A percentile compares a stretch with the other conserved stretches of the same genome.
Conservation (phyloP, 2,113 vertebrate genomes). For the Nannospalax galili region DNA sequence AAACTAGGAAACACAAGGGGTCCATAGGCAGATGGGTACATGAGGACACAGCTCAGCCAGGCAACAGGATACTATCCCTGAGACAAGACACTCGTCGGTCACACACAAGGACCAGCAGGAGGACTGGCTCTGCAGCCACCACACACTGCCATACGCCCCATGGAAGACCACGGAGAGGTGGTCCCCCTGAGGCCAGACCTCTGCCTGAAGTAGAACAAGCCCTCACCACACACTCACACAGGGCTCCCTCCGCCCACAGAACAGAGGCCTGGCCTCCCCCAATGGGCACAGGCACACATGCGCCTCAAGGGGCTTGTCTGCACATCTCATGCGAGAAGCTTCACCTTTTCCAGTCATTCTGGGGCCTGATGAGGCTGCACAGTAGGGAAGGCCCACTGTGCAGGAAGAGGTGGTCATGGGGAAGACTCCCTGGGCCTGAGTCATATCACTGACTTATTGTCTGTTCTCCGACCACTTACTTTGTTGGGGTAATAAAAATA, state of each 20-base stretch:
- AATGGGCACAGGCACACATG: rapidly evolving
- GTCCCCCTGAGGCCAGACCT: background rate
- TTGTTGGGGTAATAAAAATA: constrained; percentile 12
- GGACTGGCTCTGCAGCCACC: background rate
- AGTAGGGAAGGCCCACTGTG: background rate
- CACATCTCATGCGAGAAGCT: rapidly evolving
- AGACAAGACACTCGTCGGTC: too few relatives aligned
- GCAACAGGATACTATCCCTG: background rate
- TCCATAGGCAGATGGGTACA: too few relatives aligned
- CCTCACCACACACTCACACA: rapidly evolving
- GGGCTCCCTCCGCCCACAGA: rapidly evolving
- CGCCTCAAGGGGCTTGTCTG: background rate
- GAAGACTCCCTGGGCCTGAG: rapidly evolving
- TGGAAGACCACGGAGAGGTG: background rate
- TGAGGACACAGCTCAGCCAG: background rate
- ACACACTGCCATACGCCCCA: too few relatives aligned
- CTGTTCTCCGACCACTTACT: background rate
- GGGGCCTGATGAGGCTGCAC: background rate
- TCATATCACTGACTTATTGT: background rate
- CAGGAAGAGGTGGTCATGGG: rapidly evolving
- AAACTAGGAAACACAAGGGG: background rate
- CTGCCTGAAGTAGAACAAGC: background rate
- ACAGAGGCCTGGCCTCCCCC: rapidly evolving
- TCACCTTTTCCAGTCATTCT: rapidly evolving
- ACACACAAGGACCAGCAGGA: too few relatives aligned